A percentile compares a stretch with the other conserved stretches of the same genome.
Evolutionary conservation across 2,113 vertebrate genomes (phyloP).

Genomic region (Orycteropus afer): DNA sequence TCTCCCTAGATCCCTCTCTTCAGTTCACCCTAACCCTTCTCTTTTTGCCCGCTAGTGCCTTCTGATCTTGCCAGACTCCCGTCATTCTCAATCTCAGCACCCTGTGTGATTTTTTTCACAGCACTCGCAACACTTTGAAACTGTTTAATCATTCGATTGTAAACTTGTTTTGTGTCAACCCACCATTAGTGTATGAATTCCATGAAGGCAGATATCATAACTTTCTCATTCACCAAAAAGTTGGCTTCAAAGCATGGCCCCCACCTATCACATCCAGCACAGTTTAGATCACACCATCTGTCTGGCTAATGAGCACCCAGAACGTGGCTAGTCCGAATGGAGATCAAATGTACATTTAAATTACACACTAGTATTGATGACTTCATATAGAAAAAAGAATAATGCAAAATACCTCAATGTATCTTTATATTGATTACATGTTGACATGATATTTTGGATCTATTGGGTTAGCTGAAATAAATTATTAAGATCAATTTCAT

Average conservation of each 20-base stretch:
- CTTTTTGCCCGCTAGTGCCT: no score
- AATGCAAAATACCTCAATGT: not conserved
- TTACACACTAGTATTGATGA: not conserved
- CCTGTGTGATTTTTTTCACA: not conserved
- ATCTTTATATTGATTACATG: not conserved
- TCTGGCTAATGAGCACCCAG: not conserved
- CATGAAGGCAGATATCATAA: not conserved
- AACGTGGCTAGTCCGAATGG: not conserved
- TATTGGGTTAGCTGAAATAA: not conserved
- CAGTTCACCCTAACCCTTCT: fast-evolving
- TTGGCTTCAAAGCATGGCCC: not conserved
- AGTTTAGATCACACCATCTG: not conserved
- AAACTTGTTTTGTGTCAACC: not conserved
- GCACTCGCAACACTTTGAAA: not conserved
- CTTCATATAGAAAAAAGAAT: not conserved
- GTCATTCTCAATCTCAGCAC: not conserved
- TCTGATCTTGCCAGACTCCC: not conserved
- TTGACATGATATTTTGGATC: not conserved
- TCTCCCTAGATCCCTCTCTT: not conserved
- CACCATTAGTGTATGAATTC: not conserved
- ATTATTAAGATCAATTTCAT: not conserved
- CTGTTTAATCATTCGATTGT: not conserved
- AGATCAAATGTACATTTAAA: not conserved
- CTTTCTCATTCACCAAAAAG: not conserved
- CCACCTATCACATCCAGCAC: not conserved